These are phyloP conservation scores for Fulica atra DNA, from an alignment of 2,113 vertebrate genomes.

Conservation along the genomic window DNA sequence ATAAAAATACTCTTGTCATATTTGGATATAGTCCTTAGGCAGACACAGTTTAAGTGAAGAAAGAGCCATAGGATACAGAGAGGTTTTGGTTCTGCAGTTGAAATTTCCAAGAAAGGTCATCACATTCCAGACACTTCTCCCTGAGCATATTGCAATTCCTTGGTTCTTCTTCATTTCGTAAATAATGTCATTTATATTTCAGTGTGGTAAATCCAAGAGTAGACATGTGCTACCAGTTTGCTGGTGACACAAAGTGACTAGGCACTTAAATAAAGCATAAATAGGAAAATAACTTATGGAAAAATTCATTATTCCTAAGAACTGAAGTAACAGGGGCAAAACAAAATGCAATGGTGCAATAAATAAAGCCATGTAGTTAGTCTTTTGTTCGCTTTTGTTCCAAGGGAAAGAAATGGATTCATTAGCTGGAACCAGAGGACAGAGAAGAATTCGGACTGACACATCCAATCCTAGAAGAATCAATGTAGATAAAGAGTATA, in stretches of 20 bases:
- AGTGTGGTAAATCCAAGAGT: not conserved
- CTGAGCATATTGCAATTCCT: not conserved
- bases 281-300: not conserved
- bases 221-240: not conserved
- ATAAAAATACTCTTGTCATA: not conserved
- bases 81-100: not conserved
- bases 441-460: not conserved
- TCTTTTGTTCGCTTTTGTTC: not conserved
- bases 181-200: constrained; percentile 17
- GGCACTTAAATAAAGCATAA: not conserved
- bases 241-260: not conserved
- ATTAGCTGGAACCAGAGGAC: not conserved
- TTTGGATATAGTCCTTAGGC: not conserved
- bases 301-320: not conserved
- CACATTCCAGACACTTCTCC: not conserved
- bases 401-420: not conserved
- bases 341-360: not conserved
- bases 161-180: constrained; percentile 1
- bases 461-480: not conserved
- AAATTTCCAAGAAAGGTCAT: not conserved
- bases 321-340: not conserved
- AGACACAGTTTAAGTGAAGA: not conserved
- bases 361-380: not conserved
- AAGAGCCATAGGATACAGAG: not conserved
- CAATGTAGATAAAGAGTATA: not conserved